Percentiles rank a stretch among this genome's conserved stretches.
These are phyloP conservation scores for Myiothlypis coronata DNA, from an alignment of 2,797 vertebrate genomes.

Conservation along the genomic window DNA sequence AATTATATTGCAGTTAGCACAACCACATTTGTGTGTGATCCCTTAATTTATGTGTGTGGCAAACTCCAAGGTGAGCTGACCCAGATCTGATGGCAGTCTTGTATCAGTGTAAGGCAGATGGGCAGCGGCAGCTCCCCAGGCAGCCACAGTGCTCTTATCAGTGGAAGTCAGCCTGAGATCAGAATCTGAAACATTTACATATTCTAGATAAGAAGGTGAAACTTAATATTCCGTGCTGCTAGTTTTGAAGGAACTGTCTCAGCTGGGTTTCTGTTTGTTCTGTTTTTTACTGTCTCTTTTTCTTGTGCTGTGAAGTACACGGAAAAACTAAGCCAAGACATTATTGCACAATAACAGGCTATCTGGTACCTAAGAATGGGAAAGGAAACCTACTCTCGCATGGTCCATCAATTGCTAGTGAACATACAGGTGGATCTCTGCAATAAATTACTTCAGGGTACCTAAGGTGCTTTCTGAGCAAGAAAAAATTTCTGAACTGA, in stretches of 20 bases:
- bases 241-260: conserved; percentile 6
- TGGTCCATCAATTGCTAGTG: neutral
- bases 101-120: neutral
- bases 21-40: neutral
- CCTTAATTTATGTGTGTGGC: neutral
- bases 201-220: neutral
- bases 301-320: neutral
- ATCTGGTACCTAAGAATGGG: neutral
- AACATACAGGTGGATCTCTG: neutral
- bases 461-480: neutral
- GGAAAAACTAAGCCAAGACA: neutral
- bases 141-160: fast-evolving
- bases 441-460: neutral
- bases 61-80: conserved; percentile 1
- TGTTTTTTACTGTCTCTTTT: neutral
- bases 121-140: neutral
- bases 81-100: neutral
- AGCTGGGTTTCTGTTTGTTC: neutral
- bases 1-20: neutral
- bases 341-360: neutral
- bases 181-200: conserved; percentile 10
- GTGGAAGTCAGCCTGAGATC: neutral
- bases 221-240: neutral
- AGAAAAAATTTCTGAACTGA: neutral
- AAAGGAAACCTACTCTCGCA: neutral